These are phyloP conservation scores for Thamnophis elegans DNA, from an alignment of 2,797 vertebrate genomes.

Conservation along the genomic window DNA sequence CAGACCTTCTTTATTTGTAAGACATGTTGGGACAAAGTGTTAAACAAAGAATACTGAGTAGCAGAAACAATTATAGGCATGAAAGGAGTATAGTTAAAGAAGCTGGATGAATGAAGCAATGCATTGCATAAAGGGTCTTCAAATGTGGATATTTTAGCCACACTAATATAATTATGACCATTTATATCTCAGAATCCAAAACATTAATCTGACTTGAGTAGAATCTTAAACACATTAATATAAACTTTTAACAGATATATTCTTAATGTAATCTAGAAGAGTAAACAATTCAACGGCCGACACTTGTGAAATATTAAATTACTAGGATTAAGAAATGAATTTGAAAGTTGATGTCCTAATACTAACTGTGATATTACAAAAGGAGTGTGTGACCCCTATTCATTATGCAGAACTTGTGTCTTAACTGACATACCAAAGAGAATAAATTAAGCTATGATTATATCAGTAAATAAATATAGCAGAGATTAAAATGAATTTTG, in stretches of 20 bases:
- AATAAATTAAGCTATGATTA: conserved; percentile 21
- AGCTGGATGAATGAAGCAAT: not conserved
- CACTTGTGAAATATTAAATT: conserved; percentile 7
- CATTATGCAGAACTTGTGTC: conserved; percentile 3
- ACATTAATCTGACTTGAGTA: not conserved
- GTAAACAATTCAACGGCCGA: not conserved
- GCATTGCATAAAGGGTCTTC: not conserved
- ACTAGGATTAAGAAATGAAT: not conserved
- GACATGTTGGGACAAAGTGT: not conserved
- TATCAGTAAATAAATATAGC: not conserved
- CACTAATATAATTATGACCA: not conserved
- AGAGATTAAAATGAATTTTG: conserved; percentile 8
- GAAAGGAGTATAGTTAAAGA: not conserved
- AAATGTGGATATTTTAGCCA: not conserved
- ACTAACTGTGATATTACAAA: not conserved
- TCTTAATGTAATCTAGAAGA: conserved; percentile 1
- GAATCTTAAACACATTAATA: not conserved
- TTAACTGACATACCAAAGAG: conserved; percentile 1
- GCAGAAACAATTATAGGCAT: not conserved
- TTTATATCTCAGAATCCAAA: not conserved
- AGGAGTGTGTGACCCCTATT: not conserved
- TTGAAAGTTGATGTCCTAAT: not conserved
- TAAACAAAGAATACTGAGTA: not conserved
- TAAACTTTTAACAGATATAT: not conserved
- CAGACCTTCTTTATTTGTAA: not conserved